phyloP scores from a whole-genome alignment of 2,797 vertebrate genomes.

The Neopelma chrysocephalum region DNA sequence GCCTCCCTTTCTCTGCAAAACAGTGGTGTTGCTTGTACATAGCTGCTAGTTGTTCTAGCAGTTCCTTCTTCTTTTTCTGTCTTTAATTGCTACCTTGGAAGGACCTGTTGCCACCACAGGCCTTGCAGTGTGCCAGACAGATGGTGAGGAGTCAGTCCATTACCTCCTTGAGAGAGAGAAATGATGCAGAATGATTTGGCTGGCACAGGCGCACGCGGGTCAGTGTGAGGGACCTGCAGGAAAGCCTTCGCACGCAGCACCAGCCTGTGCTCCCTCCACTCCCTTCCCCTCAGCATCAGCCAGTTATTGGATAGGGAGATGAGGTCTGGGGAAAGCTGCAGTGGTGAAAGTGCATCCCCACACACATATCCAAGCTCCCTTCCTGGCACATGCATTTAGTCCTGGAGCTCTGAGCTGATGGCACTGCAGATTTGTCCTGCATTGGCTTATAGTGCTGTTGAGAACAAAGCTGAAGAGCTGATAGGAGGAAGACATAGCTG shows the following conservation, averaged over 20 bases:
- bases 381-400: neutral
- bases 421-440: neutral
- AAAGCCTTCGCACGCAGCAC: neutral
- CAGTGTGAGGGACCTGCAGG: neutral
- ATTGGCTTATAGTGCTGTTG: neutral
- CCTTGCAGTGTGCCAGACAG: constrained; percentile 36
- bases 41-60: neutral
- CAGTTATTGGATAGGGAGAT: neutral
- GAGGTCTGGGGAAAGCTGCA: neutral
- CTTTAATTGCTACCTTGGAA: constrained; percentile 15
- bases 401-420: neutral
- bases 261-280: neutral
- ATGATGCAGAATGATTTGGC: constrained; percentile 58
- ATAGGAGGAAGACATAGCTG: neutral
- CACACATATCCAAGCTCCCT: accelerated
- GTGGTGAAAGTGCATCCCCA: neutral
- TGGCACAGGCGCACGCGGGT: neutral
- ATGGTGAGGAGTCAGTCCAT: constrained; percentile 55
- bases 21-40: neutral
- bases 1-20: neutral
- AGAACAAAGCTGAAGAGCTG: neutral
- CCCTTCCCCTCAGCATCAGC: accelerated
- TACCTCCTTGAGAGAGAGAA: constrained; percentile 29
- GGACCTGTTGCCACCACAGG: constrained; percentile 33
- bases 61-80: neutral